These are phyloP conservation scores for Scortum barcoo DNA, from an alignment of 2,113 vertebrate species.

Conservation along the genomic window DNA sequence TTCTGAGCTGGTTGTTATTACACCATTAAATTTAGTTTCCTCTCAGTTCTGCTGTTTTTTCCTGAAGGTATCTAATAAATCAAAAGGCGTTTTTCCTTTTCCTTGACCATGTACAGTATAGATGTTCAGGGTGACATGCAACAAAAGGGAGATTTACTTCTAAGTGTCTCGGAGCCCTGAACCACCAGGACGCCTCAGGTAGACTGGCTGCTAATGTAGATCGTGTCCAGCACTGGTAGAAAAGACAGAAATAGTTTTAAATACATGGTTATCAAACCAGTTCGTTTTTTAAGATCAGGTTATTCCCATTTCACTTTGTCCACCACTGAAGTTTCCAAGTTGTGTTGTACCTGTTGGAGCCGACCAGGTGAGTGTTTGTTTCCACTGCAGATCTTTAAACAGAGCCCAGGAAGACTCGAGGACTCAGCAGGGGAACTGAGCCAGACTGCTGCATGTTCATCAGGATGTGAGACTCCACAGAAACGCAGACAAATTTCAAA, in stretches of 20 bases:
- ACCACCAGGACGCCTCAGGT: no score
- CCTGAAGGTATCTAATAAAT: no score
- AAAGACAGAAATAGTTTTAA: background rate
- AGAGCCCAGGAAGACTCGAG: background rate
- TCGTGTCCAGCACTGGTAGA: background rate
- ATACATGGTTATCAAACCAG: no score
- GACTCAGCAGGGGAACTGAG: constrained; percentile 7
- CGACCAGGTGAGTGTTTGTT: constrained; percentile 43
- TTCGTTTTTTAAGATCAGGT: no score
- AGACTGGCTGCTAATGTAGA: no score
- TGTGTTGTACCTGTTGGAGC: constrained; percentile 17
- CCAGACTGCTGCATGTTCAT: no score
- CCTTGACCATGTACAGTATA: background rate
- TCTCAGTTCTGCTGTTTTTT: background rate
- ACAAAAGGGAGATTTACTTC: no score
- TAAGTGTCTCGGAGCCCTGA: no score
- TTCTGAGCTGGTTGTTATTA: no score
- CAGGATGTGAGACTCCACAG: no score
- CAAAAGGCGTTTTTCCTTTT: background rate
- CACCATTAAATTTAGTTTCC: background rate
- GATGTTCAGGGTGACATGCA: no score
- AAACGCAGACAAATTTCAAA: background rate
- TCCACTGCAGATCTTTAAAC: constrained; percentile 8
- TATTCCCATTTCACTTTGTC: no score
- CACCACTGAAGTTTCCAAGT: background rate